A percentile compares a stretch with the other conserved stretches of the same genome.
These are phyloP conservation scores for Sycophaga agraensis DNA, from an alignment of 1,140 invertebrate genomes.

Conservation along the genomic window DNA sequence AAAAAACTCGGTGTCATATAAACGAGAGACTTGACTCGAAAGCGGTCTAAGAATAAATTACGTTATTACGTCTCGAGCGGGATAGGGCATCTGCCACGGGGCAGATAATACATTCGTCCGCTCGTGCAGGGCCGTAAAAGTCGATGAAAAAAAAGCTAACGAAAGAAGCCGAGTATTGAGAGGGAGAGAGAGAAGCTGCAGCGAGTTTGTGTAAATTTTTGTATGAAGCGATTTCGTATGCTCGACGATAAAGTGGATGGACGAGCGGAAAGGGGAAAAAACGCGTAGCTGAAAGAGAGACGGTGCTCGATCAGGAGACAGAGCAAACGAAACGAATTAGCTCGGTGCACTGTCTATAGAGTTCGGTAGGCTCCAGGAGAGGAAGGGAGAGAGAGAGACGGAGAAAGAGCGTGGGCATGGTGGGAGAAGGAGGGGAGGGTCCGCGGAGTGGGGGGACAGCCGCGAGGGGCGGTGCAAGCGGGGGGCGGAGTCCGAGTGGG, in stretches of 20 bases:
- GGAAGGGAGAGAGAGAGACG: too few species aligned
- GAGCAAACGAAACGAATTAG: slow-evolving; percentile 54
- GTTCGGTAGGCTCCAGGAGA: slow-evolving; percentile 13
- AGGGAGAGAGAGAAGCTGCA: background rate
- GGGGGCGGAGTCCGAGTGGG: slow-evolving; percentile 22
- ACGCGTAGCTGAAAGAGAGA: background rate
- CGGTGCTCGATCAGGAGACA: slow-evolving; percentile 16
- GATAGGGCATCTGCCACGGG: slow-evolving; percentile 43
- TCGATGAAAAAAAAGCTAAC: slow-evolving; percentile 24
- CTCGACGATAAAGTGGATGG: slow-evolving; percentile 36
- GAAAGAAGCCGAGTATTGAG: slow-evolving; percentile 6
- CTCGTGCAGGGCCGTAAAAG: slow-evolving; percentile 35
- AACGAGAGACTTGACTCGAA: too few species aligned
- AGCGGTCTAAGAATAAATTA: slow-evolving; percentile 43
- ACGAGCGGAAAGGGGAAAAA: background rate
- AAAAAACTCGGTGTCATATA: too few species aligned
- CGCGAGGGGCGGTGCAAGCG: slow-evolving; percentile 15
- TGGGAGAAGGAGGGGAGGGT: slow-evolving; percentile 24
- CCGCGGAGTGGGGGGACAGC: slow-evolving; percentile 17
- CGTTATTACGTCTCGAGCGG: slow-evolving; percentile 35
- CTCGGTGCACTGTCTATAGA: slow-evolving; percentile 27
- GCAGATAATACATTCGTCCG: slow-evolving; percentile 50
- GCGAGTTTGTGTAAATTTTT: slow-evolving; percentile 47
- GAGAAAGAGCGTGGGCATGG: too few species aligned
- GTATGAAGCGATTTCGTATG: slow-evolving; percentile 52